Conservation (phyloP, 2,113 vertebrate species). For the Calonectris borealis region DNA sequence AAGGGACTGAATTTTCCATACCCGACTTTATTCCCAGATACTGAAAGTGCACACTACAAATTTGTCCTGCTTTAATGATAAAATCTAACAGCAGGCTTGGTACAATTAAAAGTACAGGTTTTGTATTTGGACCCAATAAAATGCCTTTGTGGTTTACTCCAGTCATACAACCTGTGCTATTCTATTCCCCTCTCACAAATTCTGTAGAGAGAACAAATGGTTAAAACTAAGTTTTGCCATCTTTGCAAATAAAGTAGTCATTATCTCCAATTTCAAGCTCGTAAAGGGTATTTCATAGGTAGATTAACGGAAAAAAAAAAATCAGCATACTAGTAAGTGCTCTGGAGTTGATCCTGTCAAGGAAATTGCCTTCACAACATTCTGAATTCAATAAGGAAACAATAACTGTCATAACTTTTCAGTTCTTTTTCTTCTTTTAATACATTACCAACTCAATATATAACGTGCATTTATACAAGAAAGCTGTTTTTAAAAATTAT, state of each 20-base stretch:
- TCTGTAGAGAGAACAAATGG: neutral
- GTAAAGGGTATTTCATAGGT: neutral
- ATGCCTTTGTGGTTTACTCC: neutral
- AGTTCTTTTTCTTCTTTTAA: slow-evolving; percentile 13
- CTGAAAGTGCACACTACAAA: neutral
- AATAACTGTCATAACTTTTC: slow-evolving; percentile 10
- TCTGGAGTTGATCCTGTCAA: slow-evolving; percentile 27
- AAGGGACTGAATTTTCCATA: neutral
- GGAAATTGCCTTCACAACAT: slow-evolving; percentile 29
- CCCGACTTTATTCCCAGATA: neutral
- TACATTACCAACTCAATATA: slow-evolving; percentile 48
- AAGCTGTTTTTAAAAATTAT: slow-evolving; percentile 9
- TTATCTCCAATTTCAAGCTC: neutral
- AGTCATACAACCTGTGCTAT: neutral
- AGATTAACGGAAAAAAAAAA: neutral
- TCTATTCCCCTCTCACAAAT: neutral
- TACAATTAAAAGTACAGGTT: neutral
- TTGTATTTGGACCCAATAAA: neutral
- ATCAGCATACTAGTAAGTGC: neutral
- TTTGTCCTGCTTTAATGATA: neutral
- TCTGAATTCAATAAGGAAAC: slow-evolving; percentile 29
- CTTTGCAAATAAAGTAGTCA: neutral
- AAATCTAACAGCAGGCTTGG: neutral
- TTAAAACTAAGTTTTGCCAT: neutral
- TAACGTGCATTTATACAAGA: slow-evolving; percentile 32